These are phyloP conservation scores for Pachyseris speciosa DNA, from an alignment of 64 coral and sea anemone genomes.

Conservation along the genomic window DNA sequence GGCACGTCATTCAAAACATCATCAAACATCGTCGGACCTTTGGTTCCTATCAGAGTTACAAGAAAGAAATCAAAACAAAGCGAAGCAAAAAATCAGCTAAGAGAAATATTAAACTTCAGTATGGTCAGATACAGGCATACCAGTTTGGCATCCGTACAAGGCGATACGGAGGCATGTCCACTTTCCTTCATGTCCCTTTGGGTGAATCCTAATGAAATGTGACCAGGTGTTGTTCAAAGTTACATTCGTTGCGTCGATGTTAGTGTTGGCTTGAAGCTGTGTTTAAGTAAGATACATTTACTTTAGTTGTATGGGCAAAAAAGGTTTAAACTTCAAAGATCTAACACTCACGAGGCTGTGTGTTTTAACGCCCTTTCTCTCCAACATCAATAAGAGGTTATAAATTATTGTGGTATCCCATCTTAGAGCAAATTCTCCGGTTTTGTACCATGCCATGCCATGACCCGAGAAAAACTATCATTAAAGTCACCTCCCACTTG, in stretches of 20 bases:
- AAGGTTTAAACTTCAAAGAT: not conserved
- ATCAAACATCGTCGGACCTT: not conserved
- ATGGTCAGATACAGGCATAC: not conserved
- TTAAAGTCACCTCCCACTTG: too few relatives aligned
- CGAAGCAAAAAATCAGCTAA: too few relatives aligned
- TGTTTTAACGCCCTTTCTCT: too few relatives aligned
- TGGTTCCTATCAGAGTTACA: not conserved
- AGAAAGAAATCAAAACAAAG: not conserved
- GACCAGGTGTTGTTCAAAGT: not conserved
- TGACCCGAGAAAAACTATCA: too few relatives aligned
- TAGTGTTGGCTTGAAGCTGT: not conserved
- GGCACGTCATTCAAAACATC: not conserved
- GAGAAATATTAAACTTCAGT: too few relatives aligned
- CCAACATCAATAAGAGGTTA: too few relatives aligned
- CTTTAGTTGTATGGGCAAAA: not conserved
- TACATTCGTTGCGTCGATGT: not conserved
- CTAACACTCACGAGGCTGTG: too few relatives aligned
- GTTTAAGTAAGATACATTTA: not conserved
- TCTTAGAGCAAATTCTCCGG: too few relatives aligned
- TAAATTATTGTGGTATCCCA: too few relatives aligned
- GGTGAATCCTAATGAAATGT: constrained; percentile 9
- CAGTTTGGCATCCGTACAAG: constrained; percentile 12
- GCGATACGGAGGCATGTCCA: constrained; percentile 8
- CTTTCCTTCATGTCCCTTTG: not conserved
- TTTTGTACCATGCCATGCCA: too few relatives aligned